phyloP scores from a whole-genome alignment of 37 sponge, comb jelly and placozoan genomes.

The Oopsacas minuta region DNA sequence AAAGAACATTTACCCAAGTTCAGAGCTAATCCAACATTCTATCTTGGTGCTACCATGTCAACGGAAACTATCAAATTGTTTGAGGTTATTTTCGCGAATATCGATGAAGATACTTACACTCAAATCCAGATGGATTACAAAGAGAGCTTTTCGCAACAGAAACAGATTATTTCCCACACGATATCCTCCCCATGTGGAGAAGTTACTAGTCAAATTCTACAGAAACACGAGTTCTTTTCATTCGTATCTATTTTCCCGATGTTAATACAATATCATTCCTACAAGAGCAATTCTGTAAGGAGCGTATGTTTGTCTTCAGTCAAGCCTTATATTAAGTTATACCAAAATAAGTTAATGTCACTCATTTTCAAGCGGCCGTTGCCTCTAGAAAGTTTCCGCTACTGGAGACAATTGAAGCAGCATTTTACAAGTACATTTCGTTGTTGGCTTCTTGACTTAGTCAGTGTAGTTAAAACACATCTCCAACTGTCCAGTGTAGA shows the following conservation, averaged over 20 bases:
- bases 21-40: conserved; percentile 3
- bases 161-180: not conserved
- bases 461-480: not conserved
- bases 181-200: not conserved
- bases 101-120: not conserved
- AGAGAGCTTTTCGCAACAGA: not conserved
- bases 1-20: not conserved
- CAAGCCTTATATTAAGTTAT: not conserved
- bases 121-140: not conserved
- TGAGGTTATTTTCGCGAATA: not conserved
- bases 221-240: conserved; percentile 9
- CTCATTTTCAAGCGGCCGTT: not conserved
- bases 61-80: not conserved
- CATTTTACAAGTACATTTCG: not conserved
- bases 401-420: not conserved
- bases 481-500: not conserved
- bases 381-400: not conserved
- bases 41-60: conserved; percentile 3
- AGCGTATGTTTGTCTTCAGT: not conserved
- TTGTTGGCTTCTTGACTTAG: not conserved
- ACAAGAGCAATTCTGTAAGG: not conserved
- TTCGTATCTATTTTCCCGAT: not conserved
- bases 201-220: not conserved
- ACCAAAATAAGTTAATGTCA: not conserved
- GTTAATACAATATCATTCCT: not conserved